phyloP scores from a whole-genome alignment of 2,888 invertebrate species.

The Dioctria rufipes region DNA sequence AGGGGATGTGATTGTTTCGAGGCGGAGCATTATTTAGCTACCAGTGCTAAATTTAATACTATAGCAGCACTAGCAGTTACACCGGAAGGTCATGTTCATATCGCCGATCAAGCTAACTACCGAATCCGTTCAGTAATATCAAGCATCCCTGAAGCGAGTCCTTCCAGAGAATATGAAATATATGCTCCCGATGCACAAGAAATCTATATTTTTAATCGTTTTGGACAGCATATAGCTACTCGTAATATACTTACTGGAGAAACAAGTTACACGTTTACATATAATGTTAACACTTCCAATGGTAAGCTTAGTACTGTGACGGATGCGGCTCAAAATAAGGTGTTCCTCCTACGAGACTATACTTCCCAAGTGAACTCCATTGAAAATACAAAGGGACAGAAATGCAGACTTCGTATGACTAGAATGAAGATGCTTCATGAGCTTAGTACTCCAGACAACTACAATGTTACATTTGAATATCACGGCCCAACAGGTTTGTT shows the following conservation, averaged over 20 bases:
- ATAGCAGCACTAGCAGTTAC: constrained; percentile 94
- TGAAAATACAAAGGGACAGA: constrained; percentile 94
- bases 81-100: constrained; percentile 94
- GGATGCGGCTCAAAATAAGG: constrained; percentile 92
- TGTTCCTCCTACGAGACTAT: constrained; percentile 86
- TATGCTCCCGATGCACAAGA: constrained; percentile 96
- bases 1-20: constrained; percentile 94
- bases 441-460: constrained; percentile 92
- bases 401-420: constrained; percentile 91
- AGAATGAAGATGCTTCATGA: constrained; percentile 93
- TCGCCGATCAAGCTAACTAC: constrained; percentile 95
- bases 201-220: constrained; percentile 92
- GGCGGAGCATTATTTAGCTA: constrained; percentile 91
- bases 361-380: constrained; percentile 93
- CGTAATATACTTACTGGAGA: constrained; percentile 96
- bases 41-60: constrained; percentile 94
- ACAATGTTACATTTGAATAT: constrained; percentile 94
- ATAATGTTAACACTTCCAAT: constrained; percentile 96
- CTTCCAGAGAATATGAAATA: constrained; percentile 91
- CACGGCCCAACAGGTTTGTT: constrained; percentile 91
- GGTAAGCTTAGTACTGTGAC: constrained; percentile 95
- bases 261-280: constrained; percentile 93
- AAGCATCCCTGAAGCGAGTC: constrained; percentile 89
- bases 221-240: constrained; percentile 95
- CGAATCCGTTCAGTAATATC: constrained; percentile 91